A percentile compares a stretch with the other conserved stretches of the same genome.
phyloP scores from a whole-genome alignment of 2,888 invertebrate genomes.

The Frankliniella fusca region DNA sequence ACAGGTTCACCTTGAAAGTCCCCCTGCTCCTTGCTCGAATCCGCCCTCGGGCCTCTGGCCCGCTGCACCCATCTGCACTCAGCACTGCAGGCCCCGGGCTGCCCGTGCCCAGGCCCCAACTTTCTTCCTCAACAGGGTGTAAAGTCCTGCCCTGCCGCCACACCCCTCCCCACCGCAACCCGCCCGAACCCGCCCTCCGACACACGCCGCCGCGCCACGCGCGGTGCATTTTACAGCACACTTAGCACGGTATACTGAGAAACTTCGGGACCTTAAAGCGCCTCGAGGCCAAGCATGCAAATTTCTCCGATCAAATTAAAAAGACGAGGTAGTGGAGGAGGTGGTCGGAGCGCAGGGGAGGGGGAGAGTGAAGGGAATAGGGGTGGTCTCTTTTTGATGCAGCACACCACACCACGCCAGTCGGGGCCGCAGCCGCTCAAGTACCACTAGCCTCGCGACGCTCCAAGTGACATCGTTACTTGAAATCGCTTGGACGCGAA shows the following conservation, averaged over 20 bases:
- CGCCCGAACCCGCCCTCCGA: neutral
- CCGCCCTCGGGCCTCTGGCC: neutral
- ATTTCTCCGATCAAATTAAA: constrained; percentile 26
- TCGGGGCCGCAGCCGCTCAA: too few relatives aligned
- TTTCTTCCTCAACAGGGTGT: neutral
- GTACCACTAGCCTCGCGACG: too few relatives aligned
- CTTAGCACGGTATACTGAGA: neutral
- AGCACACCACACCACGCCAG: too few relatives aligned
- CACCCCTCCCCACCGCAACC: neutral
- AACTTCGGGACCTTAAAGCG: neutral
- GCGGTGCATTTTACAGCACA: constrained; percentile 13
- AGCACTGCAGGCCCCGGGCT: neutral
- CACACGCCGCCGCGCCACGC: neutral
- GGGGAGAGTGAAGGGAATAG: neutral
- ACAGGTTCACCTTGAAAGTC: too few relatives aligned
- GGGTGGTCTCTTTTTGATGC: too few relatives aligned
- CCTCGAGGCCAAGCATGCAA: constrained; percentile 6
- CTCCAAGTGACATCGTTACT: too few relatives aligned
- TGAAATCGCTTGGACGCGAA: too few relatives aligned
- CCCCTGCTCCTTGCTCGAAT: neutral
- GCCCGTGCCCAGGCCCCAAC: neutral
- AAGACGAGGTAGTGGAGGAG: neutral
- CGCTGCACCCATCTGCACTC: neutral
- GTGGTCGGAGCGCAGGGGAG: neutral
- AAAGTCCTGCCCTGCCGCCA: neutral